These are phyloP conservation scores for Mythimna lalbum DNA, from an alignment of 2,888 invertebrate genomes.

Conservation along the genomic window DNA sequence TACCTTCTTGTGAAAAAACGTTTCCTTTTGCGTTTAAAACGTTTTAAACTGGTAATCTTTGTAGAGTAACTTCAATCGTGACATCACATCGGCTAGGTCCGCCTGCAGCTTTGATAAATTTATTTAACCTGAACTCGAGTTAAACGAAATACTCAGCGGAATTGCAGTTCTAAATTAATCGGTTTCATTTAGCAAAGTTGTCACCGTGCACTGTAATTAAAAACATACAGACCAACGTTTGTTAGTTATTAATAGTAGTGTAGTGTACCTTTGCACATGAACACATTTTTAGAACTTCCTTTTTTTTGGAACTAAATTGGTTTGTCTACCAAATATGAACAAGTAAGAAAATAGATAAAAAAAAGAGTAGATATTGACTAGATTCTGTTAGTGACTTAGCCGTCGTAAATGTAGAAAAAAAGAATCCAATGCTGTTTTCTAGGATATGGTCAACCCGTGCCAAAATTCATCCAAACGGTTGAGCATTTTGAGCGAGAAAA, in stretches of 20 bases:
- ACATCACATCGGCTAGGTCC: constrained; percentile 21
- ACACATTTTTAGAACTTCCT: background rate
- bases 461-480: too few species aligned
- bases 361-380: too few species aligned
- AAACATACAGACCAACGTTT: constrained; percentile 17
- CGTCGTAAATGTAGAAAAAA: too few species aligned
- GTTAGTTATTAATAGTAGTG: background rate
- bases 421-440: too few species aligned
- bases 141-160: constrained; percentile 37
- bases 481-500: too few species aligned
- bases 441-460: too few species aligned
- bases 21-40: constrained; percentile 36
- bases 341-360: background rate
- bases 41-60: constrained; percentile 28
- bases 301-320: background rate
- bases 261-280: background rate
- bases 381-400: too few species aligned
- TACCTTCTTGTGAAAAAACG: constrained; percentile 10
- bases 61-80: constrained; percentile 33
- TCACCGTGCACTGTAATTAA: constrained; percentile 26
- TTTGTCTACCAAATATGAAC: background rate
- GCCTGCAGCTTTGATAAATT: constrained; percentile 34
- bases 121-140: constrained; percentile 46
- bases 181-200: constrained; percentile 24
- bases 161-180: constrained; percentile 42